Percentiles rank a stretch among this genome's conserved stretches.
Conservation (phyloP, 2,888 invertebrate genomes). For the Lepidocyrtinus sp. region DNA sequence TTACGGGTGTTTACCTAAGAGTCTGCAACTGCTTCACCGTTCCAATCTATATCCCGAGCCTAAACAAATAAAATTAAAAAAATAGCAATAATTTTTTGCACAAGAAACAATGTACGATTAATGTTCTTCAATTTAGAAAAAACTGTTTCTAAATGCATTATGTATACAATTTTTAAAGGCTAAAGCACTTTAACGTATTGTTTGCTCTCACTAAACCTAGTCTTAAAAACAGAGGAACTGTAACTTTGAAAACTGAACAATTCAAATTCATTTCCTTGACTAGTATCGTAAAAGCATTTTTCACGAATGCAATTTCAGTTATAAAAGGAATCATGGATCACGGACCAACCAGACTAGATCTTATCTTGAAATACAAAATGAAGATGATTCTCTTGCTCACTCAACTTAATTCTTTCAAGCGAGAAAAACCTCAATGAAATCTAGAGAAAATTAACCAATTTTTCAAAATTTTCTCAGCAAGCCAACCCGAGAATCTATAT, state of each 20-base stretch:
- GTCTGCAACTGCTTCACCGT: neutral
- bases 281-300: too few relatives aligned
- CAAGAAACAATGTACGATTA: constrained; percentile 9
- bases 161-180: neutral
- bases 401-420: neutral
- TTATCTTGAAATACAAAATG: neutral
- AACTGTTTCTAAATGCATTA: neutral
- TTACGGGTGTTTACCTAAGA: neutral
- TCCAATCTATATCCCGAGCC: neutral
- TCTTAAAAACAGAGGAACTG: neutral
- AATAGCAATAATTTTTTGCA: neutral
- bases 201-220: neutral
- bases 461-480: neutral
- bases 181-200: neutral
- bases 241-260: neutral
- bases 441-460: neutral
- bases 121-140: neutral
- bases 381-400: neutral
- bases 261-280: too few relatives aligned
- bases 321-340: constrained; percentile 50
- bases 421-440: constrained; percentile 7
- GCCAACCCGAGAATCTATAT: neutral
- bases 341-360: constrained; percentile 19
- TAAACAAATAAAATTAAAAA: neutral
- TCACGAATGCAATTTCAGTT: too few relatives aligned